Conservation (phyloP, 2,888 invertebrate species). For the Cremastinae sp. region DNA sequence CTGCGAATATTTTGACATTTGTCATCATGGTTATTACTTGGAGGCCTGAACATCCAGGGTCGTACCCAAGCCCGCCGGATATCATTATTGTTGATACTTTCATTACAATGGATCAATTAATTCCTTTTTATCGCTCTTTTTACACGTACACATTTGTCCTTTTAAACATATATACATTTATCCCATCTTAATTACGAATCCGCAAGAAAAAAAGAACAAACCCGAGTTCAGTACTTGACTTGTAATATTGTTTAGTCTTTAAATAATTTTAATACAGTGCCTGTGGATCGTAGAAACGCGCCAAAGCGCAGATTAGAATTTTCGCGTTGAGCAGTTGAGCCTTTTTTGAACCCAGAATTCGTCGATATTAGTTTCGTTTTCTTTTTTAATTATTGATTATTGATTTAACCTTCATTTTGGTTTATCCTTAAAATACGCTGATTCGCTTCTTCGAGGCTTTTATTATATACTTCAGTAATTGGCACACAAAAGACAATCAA, state of each 20-base stretch:
- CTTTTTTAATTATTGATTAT: constrained; percentile 17
- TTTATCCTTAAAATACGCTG: constrained; percentile 61
- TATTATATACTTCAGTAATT: constrained; percentile 58
- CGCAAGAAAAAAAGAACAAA: too few species aligned
- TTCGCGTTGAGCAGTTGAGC: constrained; percentile 44
- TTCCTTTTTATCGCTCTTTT: constrained; percentile 18
- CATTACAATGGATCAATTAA: neutral
- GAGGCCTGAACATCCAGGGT: constrained; percentile 71
- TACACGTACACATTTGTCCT: neutral
- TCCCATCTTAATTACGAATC: constrained; percentile 23
- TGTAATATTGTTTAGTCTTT: constrained; percentile 40
- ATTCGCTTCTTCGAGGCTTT: constrained; percentile 70
- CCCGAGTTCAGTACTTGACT: constrained; percentile 17
- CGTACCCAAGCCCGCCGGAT: constrained; percentile 72
- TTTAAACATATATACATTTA: neutral
- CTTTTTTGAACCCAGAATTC: constrained; percentile 40
- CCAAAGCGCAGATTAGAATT: constrained; percentile 37
- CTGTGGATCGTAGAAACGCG: constrained; percentile 48
- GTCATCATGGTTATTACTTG: constrained; percentile 59
- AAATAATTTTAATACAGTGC: constrained; percentile 35
- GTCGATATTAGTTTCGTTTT: constrained; percentile 36
- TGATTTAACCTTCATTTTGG: constrained; percentile 8
- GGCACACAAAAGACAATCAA: constrained; percentile 21
- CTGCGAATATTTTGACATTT: constrained; percentile 49
- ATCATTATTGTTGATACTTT: constrained; percentile 33